Percentiles rank a stretch among this genome's conserved stretches.
These are phyloP conservation scores for Microcaecilia unicolor DNA, from an alignment of 2,797 vertebrate genomes.

Conservation along the genomic window DNA sequence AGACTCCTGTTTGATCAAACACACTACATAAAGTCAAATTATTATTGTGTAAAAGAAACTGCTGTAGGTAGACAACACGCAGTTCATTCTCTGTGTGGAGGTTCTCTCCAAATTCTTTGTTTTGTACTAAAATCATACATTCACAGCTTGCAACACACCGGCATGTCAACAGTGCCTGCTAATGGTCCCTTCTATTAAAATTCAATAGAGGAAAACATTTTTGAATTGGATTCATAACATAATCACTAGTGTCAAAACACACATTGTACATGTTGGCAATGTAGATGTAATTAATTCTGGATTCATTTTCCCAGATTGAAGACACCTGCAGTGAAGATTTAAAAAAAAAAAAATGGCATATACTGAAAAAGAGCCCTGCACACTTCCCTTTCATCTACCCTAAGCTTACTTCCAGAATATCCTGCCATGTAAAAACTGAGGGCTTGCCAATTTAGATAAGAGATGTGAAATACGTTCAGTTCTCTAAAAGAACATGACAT, in stretches of 20 bases:
- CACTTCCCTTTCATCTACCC: accelerated
- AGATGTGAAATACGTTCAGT: slow-evolving; percentile 17
- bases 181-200: background rate
- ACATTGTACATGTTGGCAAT: background rate
- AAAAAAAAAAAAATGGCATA: background rate
- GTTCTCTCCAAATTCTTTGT: too few species aligned
- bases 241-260: slow-evolving; percentile 13
- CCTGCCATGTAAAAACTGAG: background rate
- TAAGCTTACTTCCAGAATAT: background rate
- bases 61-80: background rate
- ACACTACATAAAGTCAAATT: too few species aligned
- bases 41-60: too few species aligned
- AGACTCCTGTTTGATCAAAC: too few species aligned
- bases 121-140: accelerated
- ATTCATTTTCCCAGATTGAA: slow-evolving; percentile 8
- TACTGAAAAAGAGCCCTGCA: accelerated
- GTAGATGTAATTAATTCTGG: slow-evolving; percentile 15
- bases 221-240: background rate
- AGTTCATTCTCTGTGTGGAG: background rate
- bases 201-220: background rate
- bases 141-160: background rate
- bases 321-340: background rate
- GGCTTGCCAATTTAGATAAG: slow-evolving; percentile 9
- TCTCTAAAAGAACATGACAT: slow-evolving; percentile 9
- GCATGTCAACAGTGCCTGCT: background rate